phyloP scores from a whole-genome alignment of 2,797 vertebrate species.

The Sylvilagus floridanus region DNA sequence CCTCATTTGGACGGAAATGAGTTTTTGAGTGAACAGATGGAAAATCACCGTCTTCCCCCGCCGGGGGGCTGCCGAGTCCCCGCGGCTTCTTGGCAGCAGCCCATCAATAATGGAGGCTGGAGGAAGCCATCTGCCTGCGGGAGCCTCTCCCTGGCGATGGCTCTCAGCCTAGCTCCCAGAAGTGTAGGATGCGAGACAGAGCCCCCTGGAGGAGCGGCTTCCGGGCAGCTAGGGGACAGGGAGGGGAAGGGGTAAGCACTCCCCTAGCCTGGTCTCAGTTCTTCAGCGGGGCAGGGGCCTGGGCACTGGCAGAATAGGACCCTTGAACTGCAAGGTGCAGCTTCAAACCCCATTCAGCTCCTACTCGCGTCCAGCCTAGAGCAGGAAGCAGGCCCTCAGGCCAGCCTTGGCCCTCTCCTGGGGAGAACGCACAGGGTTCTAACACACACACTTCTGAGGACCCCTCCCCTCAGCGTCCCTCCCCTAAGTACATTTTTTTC shows the following conservation, averaged over 20 bases:
- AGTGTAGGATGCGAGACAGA: background rate
- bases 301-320: background rate
- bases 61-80: background rate
- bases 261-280: background rate
- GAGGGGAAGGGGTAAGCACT: background rate
- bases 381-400: background rate
- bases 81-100: constrained; percentile 31
- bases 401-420: background rate
- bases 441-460: background rate
- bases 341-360: background rate
- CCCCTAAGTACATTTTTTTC: background rate
- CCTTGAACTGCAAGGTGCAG: background rate
- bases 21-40: constrained; percentile 75
- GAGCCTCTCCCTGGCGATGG: background rate
- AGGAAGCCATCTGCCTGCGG: background rate
- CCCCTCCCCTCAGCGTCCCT: no score
- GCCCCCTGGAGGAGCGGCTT: background rate
- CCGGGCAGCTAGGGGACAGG: background rate
- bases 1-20: constrained; percentile 68
- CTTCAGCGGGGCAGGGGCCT: background rate
- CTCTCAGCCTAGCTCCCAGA: background rate
- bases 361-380: background rate
- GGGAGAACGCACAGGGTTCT: background rate
- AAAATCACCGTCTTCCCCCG: constrained; percentile 48
- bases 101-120: constrained; percentile 55